These are phyloP conservation scores for Syngnathus scovelli DNA, from an alignment of 2,113 vertebrate species.

Conservation along the genomic window DNA sequence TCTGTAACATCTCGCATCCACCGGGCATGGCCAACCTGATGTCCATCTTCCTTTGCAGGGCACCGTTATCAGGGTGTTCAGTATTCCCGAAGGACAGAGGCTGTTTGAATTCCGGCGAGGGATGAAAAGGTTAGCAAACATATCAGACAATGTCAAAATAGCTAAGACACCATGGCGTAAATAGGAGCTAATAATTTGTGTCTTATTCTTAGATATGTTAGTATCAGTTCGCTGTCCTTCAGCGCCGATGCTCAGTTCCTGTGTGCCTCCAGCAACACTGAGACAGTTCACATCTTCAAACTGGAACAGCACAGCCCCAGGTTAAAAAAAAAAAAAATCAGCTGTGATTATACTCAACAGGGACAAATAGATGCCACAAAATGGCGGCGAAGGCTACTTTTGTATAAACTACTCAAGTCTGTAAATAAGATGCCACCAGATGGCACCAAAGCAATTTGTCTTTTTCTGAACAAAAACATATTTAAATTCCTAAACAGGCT, in stretches of 20 bases:
- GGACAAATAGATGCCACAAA: too few species aligned
- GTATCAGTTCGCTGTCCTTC: conserved; percentile 89
- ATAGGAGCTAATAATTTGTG: not conserved
- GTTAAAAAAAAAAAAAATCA: conserved; percentile 51
- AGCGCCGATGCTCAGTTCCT: conserved; percentile 91
- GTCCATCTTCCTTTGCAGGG: conserved; percentile 68
- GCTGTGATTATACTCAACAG: too few species aligned
- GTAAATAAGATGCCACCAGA: too few species aligned
- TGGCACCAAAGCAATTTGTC: too few species aligned
- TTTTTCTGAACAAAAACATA: too few species aligned
- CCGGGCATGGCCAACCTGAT: conserved; percentile 5
- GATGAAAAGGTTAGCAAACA: conserved; percentile 82
- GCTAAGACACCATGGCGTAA: too few species aligned
- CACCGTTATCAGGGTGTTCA: conserved; percentile 92
- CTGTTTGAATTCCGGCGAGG: conserved; percentile 90
- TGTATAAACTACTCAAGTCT: too few species aligned
- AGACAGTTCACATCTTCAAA: conserved; percentile 93
- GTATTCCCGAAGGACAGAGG: conserved; percentile 83
- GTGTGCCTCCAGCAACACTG: conserved; percentile 91
- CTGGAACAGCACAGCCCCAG: conserved; percentile 83
- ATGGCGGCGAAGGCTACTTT: too few species aligned
- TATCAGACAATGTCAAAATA: too few species aligned
- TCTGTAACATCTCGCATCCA: not conserved
- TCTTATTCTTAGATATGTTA: conserved; percentile 78
- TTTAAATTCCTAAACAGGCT: too few species aligned